Evolutionary conservation across 2,797 vertebrate species (phyloP).

Genomic region (Sardinella longiceps): DNA sequence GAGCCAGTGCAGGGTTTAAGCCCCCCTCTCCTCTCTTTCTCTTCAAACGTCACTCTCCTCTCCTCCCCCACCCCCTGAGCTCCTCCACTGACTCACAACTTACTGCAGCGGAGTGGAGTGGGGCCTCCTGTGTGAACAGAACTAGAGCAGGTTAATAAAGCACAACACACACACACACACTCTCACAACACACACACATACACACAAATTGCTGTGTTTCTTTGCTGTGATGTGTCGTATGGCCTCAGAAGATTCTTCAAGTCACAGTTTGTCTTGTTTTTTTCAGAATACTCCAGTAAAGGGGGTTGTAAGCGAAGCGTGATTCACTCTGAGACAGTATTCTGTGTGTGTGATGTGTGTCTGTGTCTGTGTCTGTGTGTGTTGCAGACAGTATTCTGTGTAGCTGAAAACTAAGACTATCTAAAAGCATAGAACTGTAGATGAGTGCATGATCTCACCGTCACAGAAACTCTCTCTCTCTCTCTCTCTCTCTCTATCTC

Average conservation of each 20-base stretch:
- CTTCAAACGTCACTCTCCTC: slow-evolving; percentile 13
- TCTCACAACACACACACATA: background rate
- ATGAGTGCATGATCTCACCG: background rate
- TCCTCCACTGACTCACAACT: background rate
- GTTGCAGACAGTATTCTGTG: background rate
- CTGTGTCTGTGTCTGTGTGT: no score
- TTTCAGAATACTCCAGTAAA: background rate
- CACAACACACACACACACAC: background rate
- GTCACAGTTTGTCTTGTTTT: background rate
- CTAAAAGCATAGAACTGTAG: background rate
- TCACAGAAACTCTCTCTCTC: no score
- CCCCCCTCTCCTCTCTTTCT: slow-evolving; percentile 43
- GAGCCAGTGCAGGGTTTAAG: slow-evolving; percentile 56
- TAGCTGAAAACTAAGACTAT: background rate
- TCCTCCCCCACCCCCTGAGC: slow-evolving; percentile 3
- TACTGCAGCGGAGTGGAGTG: background rate
- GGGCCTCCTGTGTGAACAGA: background rate
- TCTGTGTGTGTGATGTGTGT: background rate
- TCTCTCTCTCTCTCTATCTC: background rate
- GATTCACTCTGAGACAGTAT: background rate
- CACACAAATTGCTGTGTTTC: background rate
- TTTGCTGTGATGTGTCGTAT: background rate
- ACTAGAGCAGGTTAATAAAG: slow-evolving; percentile 13
- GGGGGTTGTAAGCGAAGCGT: background rate
- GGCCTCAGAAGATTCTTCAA: background rate